Percentiles rank a stretch among this genome's conserved stretches.
These are phyloP conservation scores for Trichogramma evanescens DNA, from an alignment of 2,888 invertebrate genomes.

Conservation along the genomic window DNA sequence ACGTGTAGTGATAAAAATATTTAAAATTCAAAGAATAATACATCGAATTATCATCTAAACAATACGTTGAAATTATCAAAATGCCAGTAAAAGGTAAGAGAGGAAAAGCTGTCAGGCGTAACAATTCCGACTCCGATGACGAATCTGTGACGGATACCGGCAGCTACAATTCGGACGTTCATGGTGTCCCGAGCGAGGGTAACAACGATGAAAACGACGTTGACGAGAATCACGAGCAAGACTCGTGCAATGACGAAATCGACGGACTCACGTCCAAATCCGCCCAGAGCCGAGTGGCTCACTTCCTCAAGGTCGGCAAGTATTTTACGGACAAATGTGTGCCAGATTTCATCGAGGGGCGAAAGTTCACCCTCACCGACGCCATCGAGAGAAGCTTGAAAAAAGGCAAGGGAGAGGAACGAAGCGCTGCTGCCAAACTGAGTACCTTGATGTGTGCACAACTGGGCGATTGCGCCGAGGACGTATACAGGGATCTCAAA, in stretches of 20 bases:
- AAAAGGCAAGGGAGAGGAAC: conserved; percentile 77
- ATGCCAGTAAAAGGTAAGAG: no score
- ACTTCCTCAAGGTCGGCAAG: conserved; percentile 64
- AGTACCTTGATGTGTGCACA: conserved; percentile 78
- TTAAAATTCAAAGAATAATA: no score
- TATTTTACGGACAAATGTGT: conserved; percentile 73
- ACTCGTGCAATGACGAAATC: conserved; percentile 61
- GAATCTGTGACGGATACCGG: conserved; percentile 74
- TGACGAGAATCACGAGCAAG: conserved; percentile 60
- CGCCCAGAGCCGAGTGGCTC: conserved; percentile 69
- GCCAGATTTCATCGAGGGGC: conserved; percentile 68
- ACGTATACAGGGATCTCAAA: conserved; percentile 64
- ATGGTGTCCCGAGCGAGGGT: conserved; percentile 57
- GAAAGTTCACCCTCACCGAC: conserved; percentile 74
- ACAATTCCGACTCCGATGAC: conserved; percentile 55
- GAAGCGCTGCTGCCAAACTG: conserved; percentile 72
- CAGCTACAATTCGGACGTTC: conserved; percentile 73
- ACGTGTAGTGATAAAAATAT: no score
- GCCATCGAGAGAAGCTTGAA: conserved; percentile 73
- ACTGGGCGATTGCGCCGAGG: conserved; percentile 60
- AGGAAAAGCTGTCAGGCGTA: no score
- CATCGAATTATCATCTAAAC: no score
- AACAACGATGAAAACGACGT: conserved; percentile 48
- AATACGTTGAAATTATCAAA: no score
- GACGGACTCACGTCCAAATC: conserved; percentile 87